phyloP scores from a whole-genome alignment of 2,113 vertebrate species.

The Seriola quinqueradiata region DNA sequence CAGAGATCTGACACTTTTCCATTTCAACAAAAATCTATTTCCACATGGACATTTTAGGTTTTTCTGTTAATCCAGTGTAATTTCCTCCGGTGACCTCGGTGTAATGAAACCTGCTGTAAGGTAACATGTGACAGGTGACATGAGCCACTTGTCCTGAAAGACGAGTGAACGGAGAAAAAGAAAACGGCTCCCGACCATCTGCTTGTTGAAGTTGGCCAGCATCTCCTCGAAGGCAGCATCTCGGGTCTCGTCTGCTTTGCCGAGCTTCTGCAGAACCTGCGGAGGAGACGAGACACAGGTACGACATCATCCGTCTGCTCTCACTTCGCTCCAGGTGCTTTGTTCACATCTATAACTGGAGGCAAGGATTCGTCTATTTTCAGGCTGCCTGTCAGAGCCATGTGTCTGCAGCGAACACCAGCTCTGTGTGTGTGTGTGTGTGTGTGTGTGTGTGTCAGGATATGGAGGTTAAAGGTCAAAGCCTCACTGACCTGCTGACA shows the following conservation, averaged over 20 bases:
- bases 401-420: conserved; percentile 7
- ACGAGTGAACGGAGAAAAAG: not conserved
- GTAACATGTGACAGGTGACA: no score
- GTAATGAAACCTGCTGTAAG: no score
- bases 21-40: no score
- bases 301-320: not conserved
- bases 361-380: conserved; percentile 12
- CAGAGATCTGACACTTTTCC: no score
- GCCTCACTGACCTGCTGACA: not conserved
- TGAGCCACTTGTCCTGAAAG: no score
- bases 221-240: conserved; percentile 94
- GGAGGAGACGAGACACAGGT: not conserved
- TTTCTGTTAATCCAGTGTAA: no score
- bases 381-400: conserved; percentile 17
- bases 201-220: conserved; percentile 96
- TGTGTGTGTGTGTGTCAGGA: conserved; percentile 14
- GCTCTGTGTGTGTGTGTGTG: not conserved
- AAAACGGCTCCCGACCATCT: conserved; percentile 88
- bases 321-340: not conserved
- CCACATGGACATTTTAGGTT: no score
- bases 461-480: conserved; percentile 36
- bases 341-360: conserved; percentile 13
- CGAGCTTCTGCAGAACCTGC: conserved; percentile 97
- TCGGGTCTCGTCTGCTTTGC: conserved; percentile 97
- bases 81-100: no score